phyloP scores from a whole-genome alignment of 2,888 invertebrate species.

The Cybosia mesomella region DNA sequence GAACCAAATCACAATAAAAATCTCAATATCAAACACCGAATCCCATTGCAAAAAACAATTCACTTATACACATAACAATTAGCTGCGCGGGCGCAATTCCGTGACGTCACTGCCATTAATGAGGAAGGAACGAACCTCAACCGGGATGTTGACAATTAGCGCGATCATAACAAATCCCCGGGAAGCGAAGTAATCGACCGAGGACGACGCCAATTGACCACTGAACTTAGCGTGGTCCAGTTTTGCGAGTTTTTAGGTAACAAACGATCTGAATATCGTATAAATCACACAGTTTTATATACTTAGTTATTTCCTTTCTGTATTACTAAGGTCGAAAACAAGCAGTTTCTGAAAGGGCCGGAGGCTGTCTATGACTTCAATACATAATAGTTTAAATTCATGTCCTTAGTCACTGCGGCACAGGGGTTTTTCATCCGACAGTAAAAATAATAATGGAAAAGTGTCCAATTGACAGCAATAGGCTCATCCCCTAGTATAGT shows the following conservation, averaged over 20 bases:
- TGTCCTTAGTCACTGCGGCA: too few species aligned
- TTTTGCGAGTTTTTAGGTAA: conserved; percentile 1
- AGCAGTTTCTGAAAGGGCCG: not conserved
- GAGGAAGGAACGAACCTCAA: conserved; percentile 85
- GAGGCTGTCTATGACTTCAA: too few species aligned
- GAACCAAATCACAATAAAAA: conserved; percentile 6
- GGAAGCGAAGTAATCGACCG: conserved; percentile 74
- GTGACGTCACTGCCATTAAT: conserved; percentile 70
- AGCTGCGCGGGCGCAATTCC: conserved; percentile 42
- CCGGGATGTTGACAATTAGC: conserved; percentile 84
- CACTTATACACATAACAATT: conserved; percentile 50
- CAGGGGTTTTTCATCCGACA: too few species aligned
- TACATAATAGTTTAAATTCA: too few species aligned
- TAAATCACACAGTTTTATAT: too few species aligned
- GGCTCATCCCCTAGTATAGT: too few species aligned
- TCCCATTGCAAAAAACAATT: conserved; percentile 26
- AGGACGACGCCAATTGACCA: conserved; percentile 59
- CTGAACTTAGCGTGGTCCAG: conserved; percentile 11
- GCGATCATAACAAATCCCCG: conserved; percentile 86
- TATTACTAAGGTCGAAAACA: not conserved
- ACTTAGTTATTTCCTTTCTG: too few species aligned
- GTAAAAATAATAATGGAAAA: too few species aligned
- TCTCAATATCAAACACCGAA: conserved; percentile 18
- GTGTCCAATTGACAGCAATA: too few species aligned
- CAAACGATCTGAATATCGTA: too few species aligned